Evolutionary conservation across 1,140 invertebrate genomes (phyloP).

Genomic region (Idris sp.): DNA sequence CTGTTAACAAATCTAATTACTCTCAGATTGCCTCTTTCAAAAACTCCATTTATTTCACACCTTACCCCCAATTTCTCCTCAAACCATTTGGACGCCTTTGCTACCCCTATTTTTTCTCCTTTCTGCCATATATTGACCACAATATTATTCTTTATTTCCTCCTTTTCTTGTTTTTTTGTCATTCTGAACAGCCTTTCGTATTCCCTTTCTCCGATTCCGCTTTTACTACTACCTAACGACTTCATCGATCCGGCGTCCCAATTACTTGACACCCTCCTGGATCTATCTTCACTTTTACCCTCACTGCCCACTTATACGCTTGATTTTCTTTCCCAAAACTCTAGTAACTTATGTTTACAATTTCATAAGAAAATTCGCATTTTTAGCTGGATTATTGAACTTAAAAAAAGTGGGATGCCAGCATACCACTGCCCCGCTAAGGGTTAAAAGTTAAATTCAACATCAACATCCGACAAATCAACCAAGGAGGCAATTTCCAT

Average conservation of each 20-base stretch:
- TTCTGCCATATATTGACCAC: conserved; percentile 2
- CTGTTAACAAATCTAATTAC: conserved; percentile 3
- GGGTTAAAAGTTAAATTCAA: too few species aligned
- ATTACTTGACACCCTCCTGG: too few species aligned
- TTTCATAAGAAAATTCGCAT: too few species aligned
- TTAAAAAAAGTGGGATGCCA: too few species aligned
- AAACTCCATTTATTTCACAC: background rate
- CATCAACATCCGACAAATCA: too few species aligned
- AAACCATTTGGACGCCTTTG: conserved; percentile 2
- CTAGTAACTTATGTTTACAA: too few species aligned
- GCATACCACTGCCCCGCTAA: too few species aligned
- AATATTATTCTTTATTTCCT: conserved; percentile 9
- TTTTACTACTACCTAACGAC: background rate
- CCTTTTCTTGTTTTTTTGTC: conserved; percentile 6
- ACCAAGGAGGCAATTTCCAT: too few species aligned
- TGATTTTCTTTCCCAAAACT: too few species aligned
- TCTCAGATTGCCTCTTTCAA: background rate
- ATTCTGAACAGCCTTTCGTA: conserved; percentile 2
- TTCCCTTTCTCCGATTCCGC: conserved; percentile 1
- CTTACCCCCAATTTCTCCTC: conserved; percentile 1
- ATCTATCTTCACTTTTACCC: too few species aligned
- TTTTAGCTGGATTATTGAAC: too few species aligned
- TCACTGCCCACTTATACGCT: too few species aligned
- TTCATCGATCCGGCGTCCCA: background rate
- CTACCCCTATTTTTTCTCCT: background rate